Evolutionary conservation across 2,113 vertebrate genomes (phyloP).

Genomic region (Leptobrachium leishanense): DNA sequence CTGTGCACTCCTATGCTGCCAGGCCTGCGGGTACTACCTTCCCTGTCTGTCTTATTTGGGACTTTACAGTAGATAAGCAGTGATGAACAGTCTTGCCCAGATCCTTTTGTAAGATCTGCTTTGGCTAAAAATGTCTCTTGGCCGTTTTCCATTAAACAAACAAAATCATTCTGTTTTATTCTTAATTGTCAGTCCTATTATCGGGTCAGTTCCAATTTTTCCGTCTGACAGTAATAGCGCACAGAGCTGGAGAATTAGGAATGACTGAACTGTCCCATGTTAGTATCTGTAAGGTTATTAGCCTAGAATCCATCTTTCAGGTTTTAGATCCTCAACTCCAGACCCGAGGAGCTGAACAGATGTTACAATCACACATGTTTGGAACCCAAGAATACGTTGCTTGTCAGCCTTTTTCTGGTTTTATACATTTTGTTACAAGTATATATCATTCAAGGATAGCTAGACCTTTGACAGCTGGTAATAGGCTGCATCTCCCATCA

Average conservation of each 20-base stretch:
- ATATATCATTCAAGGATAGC: background rate
- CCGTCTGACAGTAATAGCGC: background rate
- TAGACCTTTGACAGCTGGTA: too few species aligned
- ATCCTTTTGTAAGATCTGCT: background rate
- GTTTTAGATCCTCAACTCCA: background rate
- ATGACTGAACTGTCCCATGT: background rate
- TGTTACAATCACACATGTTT: background rate
- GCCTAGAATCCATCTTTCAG: background rate
- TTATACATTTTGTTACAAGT: background rate
- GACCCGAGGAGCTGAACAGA: background rate
- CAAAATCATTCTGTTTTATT: background rate
- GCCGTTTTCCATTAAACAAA: constrained; percentile 1
- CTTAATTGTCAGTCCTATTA: background rate
- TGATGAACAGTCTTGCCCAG: background rate
- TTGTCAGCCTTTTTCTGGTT: too few species aligned
- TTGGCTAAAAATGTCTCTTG: background rate
- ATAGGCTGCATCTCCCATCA: too few species aligned
- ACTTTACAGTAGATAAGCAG: background rate
- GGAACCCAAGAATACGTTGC: too few species aligned
- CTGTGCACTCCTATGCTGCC: background rate
- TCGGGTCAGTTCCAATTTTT: background rate
- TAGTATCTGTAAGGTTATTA: background rate
- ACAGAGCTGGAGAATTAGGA: background rate
- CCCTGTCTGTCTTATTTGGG: background rate
- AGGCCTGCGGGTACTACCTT: background rate